A percentile compares a stretch with the other conserved stretches of the same genome.
Conservation (phyloP, 2,113 vertebrate genomes). For the Lathamus discolor region DNA sequence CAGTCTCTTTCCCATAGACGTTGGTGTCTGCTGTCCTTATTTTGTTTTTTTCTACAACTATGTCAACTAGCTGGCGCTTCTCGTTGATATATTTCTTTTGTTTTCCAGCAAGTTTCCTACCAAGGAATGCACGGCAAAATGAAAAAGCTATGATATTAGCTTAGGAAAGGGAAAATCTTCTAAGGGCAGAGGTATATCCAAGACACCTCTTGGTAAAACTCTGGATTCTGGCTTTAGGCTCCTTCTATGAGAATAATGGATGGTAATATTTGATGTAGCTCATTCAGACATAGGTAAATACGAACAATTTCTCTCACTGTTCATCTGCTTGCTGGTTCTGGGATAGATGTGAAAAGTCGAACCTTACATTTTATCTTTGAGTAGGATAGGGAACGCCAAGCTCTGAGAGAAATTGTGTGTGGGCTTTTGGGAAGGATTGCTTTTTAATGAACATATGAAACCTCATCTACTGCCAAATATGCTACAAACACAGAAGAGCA, state of each 20-base stretch:
- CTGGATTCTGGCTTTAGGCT: not conserved
- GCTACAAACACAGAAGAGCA: not conserved
- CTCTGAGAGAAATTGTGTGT: not conserved
- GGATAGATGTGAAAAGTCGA: not conserved
- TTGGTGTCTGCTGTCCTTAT: not conserved
- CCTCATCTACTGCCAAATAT: not conserved
- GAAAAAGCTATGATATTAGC: not conserved
- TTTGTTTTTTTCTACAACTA: not conserved
- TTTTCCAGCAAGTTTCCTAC: not conserved
- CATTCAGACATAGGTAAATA: not conserved
- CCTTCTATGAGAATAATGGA: not conserved
- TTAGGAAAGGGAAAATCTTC: not conserved
- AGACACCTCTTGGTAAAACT: not conserved
- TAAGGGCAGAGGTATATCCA: not conserved
- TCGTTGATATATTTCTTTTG: not conserved
- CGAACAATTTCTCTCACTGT: not conserved
- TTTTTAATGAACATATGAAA: not conserved
- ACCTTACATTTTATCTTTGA: not conserved
- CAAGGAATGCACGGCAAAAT: not conserved
- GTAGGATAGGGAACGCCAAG: not conserved
- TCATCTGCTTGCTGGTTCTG: not conserved
- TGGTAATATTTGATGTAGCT: not conserved
- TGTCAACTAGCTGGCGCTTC: not conserved
- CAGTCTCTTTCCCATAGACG: not conserved
- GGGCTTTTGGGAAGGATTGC: not conserved